phyloP scores from a whole-genome alignment of 2,888 invertebrate genomes.

The Apotomis betuletana region DNA sequence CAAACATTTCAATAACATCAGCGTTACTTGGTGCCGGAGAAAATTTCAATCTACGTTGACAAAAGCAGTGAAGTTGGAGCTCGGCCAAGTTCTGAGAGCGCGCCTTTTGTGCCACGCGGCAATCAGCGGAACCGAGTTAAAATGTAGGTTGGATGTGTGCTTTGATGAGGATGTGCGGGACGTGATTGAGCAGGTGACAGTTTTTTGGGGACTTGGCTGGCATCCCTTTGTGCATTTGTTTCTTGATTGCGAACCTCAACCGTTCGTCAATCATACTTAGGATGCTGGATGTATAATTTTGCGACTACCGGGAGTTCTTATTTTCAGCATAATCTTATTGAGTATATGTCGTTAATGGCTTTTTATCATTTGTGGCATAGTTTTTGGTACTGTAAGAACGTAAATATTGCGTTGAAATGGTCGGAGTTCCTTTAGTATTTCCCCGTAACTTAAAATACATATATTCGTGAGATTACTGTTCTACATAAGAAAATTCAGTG shows the following conservation, averaged over 20 bases:
- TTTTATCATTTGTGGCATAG: no score
- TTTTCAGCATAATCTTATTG: no score
- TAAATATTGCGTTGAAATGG: no score
- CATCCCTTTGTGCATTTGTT: conserved; percentile 21
- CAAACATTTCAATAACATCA: conserved; percentile 41
- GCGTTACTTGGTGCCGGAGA: conserved; percentile 36
- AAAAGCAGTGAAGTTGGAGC: conserved; percentile 36
- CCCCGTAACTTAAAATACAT: no score
- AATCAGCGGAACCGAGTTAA: conserved; percentile 39
- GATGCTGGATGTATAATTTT: neutral
- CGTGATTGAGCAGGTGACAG: conserved; percentile 37
- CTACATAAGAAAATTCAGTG: no score
- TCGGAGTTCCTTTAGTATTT: no score
- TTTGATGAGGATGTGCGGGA: conserved; percentile 36
- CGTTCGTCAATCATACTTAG: neutral
- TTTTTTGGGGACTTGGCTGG: conserved; percentile 21
- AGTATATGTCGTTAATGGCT: no score
- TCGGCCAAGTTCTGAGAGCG: conserved; percentile 31
- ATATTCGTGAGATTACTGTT: no score
- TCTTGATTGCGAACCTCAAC: conserved; percentile 7
- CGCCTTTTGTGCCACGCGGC: conserved; percentile 34
- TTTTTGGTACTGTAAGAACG: no score
- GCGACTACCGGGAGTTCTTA: neutral
- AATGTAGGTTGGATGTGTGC: conserved; percentile 40
- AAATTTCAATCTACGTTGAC: conserved; percentile 40